Evolutionary conservation across 2,113 vertebrate species (phyloP), one percentile per base, ranked within the genome.

Genomic region (Condylura cristata): DNA sequence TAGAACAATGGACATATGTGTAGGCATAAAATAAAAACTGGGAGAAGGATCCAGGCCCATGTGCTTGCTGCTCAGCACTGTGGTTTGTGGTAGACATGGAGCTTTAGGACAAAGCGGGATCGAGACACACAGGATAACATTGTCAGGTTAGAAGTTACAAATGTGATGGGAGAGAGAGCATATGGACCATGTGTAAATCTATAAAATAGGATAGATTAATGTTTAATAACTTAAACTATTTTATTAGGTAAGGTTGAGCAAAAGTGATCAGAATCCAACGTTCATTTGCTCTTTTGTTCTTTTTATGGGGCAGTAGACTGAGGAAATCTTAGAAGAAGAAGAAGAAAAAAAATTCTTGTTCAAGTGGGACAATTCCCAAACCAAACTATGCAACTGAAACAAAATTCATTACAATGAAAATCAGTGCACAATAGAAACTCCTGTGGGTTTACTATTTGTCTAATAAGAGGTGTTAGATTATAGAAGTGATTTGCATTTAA

Each of bases 341-440:
- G 17, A 1, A 51, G 17, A 51, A 51, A 61, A 48, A 53, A 93
- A 75, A 71, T 85, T 5, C 7, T 56, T 34, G 3, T 89, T 94
- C 85, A 95, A 90, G 22, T 3, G 63, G 6, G 0, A 89, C 75
- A 34, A 87, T 92, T 90, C 30, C 91, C 39, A 56, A 95, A 14
- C 4, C 14, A 92, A 96, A 78, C 22, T 72, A 86, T 2, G 26
- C 78, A 90, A 84, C 63, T 41, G 78, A 75, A 90, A 66, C 17
- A 74, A 91, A 94, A 94, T 76, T 20, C 66, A 87, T n/a, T 48
- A 82, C 10, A 66, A 44, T 60, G 37, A 75, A 90, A 90, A 32
- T 9, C 8, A 92, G 16, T 8, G 2, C 44, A 75, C 17, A 10
- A 71, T 11, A 78, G 48, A 83, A 80, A 89, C 18, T 76, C 63